Evolutionary conservation across 2,797 vertebrate genomes (phyloP).

Genomic region (Sebastes dallii): DNA sequence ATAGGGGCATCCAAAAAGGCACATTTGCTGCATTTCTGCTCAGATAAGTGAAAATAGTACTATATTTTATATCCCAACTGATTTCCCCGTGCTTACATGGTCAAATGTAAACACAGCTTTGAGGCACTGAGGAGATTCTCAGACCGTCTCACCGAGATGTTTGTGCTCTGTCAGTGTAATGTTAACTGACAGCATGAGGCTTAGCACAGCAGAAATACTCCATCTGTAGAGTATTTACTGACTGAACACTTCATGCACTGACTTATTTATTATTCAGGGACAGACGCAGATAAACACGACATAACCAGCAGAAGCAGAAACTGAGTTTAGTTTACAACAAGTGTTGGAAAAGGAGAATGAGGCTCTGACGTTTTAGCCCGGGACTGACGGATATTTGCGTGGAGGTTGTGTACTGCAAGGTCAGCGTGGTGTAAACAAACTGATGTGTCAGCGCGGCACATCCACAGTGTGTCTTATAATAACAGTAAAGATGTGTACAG

Average conservation of each 20-base stretch:
- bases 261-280: slow-evolving; percentile 2
- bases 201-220: slow-evolving; percentile 49
- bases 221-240: slow-evolving; percentile 5
- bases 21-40: too few species aligned
- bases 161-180: slow-evolving; percentile 53
- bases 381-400: background rate
- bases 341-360: background rate
- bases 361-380: background rate
- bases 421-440: slow-evolving; percentile 15
- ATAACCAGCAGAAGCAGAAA: background rate
- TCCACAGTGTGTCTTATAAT: slow-evolving; percentile 1
- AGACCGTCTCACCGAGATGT: background rate
- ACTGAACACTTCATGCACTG: background rate
- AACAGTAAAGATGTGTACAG: background rate
- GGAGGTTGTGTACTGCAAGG: slow-evolving; percentile 15
- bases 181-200: slow-evolving; percentile 52
- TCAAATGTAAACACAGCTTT: slow-evolving; percentile 18
- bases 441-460: background rate
- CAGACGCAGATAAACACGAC: background rate
- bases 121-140: background rate
- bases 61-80: background rate
- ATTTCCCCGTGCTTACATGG: background rate
- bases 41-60: background rate
- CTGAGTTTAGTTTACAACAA: background rate
- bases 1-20: too few species aligned